phyloP scores from a whole-genome alignment of 2,113 vertebrate species.

The Podarcis raffonei region DNA sequence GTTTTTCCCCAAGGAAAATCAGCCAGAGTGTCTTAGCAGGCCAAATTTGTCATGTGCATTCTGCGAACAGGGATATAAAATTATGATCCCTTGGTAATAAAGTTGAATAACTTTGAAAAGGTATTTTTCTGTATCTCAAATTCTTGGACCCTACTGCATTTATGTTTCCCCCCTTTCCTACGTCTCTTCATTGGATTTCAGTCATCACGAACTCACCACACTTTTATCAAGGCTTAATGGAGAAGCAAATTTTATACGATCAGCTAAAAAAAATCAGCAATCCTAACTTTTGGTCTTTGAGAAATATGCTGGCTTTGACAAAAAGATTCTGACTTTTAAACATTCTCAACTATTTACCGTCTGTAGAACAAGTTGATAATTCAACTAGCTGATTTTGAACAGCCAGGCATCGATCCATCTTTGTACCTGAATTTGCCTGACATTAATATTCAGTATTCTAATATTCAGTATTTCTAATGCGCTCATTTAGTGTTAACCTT shows the following conservation, averaged over 20 bases:
- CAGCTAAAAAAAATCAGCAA: conserved; percentile 37
- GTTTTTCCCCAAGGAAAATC: not conserved
- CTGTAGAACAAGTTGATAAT: fast-evolving
- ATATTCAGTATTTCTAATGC: not conserved
- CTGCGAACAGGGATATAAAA: not conserved
- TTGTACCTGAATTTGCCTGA: fast-evolving
- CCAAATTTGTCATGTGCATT: not conserved
- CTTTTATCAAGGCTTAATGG: conserved; percentile 54
- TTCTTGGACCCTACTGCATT: conserved; percentile 81
- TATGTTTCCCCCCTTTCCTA: conserved; percentile 50
- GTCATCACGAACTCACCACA: conserved; percentile 51
- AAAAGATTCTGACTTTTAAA: fast-evolving
- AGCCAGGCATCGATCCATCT: not conserved
- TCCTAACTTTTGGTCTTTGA: not conserved
- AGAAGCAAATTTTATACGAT: conserved; percentile 73
- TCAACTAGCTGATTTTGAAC: not conserved
- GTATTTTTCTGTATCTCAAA: conserved; percentile 26
- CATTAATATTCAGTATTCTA: not conserved
- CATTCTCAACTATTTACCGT: fast-evolving
- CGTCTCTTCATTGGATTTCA: conserved; percentile 70
- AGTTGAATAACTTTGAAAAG: fast-evolving
- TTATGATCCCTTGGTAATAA: too few relatives aligned
- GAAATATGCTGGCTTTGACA: fast-evolving
- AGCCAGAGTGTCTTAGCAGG: not conserved
- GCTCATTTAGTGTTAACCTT: not conserved